Base-by-base conservation (phyloP, 2,797 vertebrate genomes). In the Halcyon chelicuti region DNA sequence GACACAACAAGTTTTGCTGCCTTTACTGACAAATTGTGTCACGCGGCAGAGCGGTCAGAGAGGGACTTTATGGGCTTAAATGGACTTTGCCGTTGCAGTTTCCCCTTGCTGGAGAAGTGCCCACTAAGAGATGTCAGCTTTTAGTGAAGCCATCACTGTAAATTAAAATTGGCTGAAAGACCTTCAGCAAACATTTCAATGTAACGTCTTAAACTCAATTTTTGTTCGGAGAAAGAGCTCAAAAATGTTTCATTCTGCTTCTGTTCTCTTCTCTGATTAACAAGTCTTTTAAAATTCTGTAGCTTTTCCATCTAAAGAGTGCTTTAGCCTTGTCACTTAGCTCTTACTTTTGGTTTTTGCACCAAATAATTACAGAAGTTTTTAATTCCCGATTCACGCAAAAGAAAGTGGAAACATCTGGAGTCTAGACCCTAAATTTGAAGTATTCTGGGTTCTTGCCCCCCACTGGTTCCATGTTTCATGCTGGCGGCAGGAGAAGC, bases 21-120 rank as follows among this genome's bases (percentile, higher is more conserved):
- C 14, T 57, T 0, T 52, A 9, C 21, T 71, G 52, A 39, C 9
- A 61, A 51, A 71, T 61, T 0, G 0, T 71, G 39, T 42, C 39
- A 14, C 8, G 25, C 42, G 60, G 42, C 28, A 46, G 52, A 51
- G 51, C 20, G 54, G 26, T 52, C 23, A 29, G 26, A 58, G 44
- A 57, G 35, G 18, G 19, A 14, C 26, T 63, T 66, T 17, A 15
- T 37, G 46, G 54, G 65, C 44, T 67, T 39, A 22, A 12, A 10
- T 39, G 33, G 47, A 33, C 39, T 62, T 80, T 58, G 23, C 28
- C 10, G 9, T 25, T 20, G 42, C 70, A 40, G 46, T 88, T 10
- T 42, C 3, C 7, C 19, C 18, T 54, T 75, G 31, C 31, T 65
- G 76, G 68, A 15, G 37, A 29, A 46, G 28, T 65, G 40, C 17